These are phyloP conservation scores for Styela clava DNA, from an alignment of 23 tunicate genomes.

Conservation along the genomic window DNA sequence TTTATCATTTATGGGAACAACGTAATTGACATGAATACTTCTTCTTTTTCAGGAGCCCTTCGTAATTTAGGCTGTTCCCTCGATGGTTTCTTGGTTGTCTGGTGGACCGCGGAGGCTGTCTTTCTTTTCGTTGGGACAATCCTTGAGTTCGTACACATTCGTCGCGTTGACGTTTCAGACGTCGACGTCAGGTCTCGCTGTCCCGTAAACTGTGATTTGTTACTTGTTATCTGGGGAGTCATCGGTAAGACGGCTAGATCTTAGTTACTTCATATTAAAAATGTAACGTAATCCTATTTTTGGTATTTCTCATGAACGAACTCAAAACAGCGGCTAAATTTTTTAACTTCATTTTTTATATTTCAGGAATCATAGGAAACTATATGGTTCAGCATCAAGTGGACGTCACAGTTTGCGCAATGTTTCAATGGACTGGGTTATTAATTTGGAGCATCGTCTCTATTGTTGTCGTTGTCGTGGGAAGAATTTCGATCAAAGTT, in stretches of 20 bases:
- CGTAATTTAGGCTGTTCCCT: too few relatives aligned
- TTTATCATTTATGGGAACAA: too few relatives aligned
- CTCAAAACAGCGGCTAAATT: too few relatives aligned
- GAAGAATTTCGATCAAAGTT: neutral
- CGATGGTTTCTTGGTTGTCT: too few relatives aligned
- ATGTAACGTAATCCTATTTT: too few relatives aligned
- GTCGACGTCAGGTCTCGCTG: neutral
- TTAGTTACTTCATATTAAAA: too few relatives aligned
- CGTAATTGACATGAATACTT: too few relatives aligned
- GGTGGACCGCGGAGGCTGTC: neutral
- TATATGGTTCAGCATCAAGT: neutral
- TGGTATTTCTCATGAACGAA: too few relatives aligned
- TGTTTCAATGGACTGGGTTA: neutral
- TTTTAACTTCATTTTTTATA: too few relatives aligned
- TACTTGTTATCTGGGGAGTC: neutral
- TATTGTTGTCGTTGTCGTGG: neutral
- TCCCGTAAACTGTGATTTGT: neutral
- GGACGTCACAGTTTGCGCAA: too few relatives aligned
- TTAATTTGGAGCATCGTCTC: neutral
- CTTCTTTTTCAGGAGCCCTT: too few relatives aligned
- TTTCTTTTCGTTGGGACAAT: neutral
- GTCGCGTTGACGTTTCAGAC: neutral
- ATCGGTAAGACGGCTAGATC: neutral
- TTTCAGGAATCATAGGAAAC: too few relatives aligned
- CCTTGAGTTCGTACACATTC: neutral